Percentiles rank a stretch among this genome's conserved stretches.
Evolutionary conservation across 2,888 invertebrate species (phyloP).

Genomic region (Formica aserva): DNA sequence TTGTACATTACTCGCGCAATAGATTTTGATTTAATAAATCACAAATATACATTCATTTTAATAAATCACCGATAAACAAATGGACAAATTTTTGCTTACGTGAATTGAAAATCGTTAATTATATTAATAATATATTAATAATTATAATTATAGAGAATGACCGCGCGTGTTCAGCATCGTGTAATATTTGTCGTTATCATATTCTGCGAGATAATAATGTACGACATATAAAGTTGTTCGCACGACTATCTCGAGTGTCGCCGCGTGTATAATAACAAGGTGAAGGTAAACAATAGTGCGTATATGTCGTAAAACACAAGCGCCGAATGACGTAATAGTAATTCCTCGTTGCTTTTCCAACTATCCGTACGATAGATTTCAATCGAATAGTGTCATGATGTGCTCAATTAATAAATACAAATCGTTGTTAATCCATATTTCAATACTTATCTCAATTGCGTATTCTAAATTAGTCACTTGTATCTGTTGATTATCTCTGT

Average conservation of each 20-base stretch:
- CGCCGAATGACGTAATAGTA: background rate
- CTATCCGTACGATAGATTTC: background rate
- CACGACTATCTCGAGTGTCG: background rate
- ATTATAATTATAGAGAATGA: background rate
- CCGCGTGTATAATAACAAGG: background rate
- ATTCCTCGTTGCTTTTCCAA: background rate
- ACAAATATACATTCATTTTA: background rate
- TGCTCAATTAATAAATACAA: background rate
- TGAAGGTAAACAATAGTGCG: background rate
- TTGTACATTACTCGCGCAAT: background rate
- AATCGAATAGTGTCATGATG: background rate
- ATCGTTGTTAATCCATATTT: too few relatives aligned
- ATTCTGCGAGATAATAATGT: background rate
- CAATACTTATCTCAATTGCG: too few relatives aligned
- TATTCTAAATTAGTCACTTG: too few relatives aligned
- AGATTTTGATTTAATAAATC: background rate
- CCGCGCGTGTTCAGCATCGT: background rate
- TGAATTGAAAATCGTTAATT: background rate
- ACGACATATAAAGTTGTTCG: background rate
- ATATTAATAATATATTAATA: background rate
- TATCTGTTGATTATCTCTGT: too few relatives aligned
- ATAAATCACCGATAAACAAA: background rate
- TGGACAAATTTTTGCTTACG: background rate
- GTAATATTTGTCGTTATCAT: background rate
- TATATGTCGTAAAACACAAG: background rate